Conservation (phyloP, 2,797 vertebrate genomes). For the Gymnocypris eckloni region DNA sequence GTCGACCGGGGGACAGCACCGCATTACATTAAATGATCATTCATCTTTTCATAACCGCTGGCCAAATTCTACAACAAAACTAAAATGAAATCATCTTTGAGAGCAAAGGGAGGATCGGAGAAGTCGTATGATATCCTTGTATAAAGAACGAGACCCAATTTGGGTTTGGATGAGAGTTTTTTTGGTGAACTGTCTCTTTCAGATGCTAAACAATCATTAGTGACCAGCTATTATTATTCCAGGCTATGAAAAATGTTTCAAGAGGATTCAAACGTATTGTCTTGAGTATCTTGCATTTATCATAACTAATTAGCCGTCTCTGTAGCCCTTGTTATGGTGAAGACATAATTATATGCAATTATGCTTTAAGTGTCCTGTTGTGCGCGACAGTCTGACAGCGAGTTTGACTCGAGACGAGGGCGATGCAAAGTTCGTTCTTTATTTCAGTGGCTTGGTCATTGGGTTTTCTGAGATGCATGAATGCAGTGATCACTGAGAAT, state of each 20-base stretch:
- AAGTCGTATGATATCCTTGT: background rate
- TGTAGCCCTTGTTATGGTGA: constrained; percentile 6
- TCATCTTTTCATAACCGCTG: too few relatives aligned
- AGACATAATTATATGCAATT: constrained; percentile 28
- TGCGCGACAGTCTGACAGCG: background rate
- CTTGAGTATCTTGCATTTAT: constrained; percentile 18
- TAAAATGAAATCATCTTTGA: too few relatives aligned
- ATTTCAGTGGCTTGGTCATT: background rate
- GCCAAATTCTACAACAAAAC: too few relatives aligned
- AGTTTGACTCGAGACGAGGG: background rate
- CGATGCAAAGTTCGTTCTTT: background rate
- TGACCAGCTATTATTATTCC: background rate
- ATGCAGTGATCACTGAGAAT: background rate
- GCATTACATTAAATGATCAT: too few relatives aligned
- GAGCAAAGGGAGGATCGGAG: too few relatives aligned
- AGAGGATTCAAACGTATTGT: background rate
- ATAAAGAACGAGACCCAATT: background rate
- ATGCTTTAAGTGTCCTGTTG: background rate
- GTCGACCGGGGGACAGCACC: too few relatives aligned
- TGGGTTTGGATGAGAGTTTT: background rate
- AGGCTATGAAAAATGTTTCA: constrained; percentile 3
- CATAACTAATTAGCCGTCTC: background rate
- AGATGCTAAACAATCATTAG: background rate
- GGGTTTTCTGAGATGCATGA: background rate
- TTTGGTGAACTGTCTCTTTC: background rate